Evolutionary conservation across 2,888 invertebrate species (phyloP), one percentile per base, ranked within the genome.

Genomic region (Thera britannica): DNA sequence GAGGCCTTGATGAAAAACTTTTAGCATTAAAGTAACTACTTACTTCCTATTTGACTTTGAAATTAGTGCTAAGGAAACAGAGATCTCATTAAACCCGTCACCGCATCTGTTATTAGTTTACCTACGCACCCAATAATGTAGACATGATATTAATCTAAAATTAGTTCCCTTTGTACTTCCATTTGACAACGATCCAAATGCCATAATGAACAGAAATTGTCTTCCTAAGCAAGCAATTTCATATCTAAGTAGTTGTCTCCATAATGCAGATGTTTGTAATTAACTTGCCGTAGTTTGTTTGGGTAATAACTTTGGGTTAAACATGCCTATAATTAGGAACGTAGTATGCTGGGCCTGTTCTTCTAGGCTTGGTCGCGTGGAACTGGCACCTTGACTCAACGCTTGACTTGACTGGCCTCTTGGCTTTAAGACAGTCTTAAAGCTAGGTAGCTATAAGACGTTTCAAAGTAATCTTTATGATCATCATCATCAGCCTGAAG

Each of bases 171-270:
- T 54, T 54, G 55, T 62, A 55, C 62, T 73, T 62, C 58, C 63
- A 58, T 74, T 70, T 69, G 71, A 76, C 64, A 62, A 64, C 52
- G 60, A 54, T 66, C 63, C 70, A 70, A 66, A 63, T 57, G 48
- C 52, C 54, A 56, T 70, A 62, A 66, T 70, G 48, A 63, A 66
- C 60, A 58, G 63, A 58, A 66, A 61, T 60, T 61, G 60, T 52
- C 52, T 57, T 52, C 62, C 44, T 12, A 44, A 58, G 44, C 62
- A 62, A 69, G 61, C 64, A 68, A 59, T 67, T 69, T 69, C 63
- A 67, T 65, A 65, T 58, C 62, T 62, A n/a, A 48, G 58, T 48
- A 48, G 34, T 55, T 38, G 56, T 60, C 49, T 56, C 56, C 41
- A 65, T 60, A 54, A 49, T 51, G 56, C 65, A 51, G 60, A 65